Evolutionary conservation across 1,140 invertebrate species (phyloP).

Genomic region (Nomia melanderi): DNA sequence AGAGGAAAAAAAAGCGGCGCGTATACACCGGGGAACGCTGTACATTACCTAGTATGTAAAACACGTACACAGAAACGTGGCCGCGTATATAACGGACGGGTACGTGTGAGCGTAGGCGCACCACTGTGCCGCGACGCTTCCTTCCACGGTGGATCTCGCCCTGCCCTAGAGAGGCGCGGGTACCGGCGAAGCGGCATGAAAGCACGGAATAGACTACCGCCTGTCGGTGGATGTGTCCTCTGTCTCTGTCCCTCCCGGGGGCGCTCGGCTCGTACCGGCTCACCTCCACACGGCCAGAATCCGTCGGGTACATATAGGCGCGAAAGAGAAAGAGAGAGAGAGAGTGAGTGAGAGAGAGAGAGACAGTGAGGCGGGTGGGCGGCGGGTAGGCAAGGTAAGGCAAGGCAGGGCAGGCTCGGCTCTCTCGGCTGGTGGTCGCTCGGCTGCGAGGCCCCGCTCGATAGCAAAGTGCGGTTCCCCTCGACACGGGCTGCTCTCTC

Average conservation of each 20-base stretch:
- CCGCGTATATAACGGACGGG: neutral
- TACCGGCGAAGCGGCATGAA: slow-evolving; percentile 42
- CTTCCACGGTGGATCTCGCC: slow-evolving; percentile 48
- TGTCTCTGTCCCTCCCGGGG: neutral
- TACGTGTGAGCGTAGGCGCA: slow-evolving; percentile 27
- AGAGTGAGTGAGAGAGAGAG: too few species aligned
- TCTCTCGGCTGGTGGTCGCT: slow-evolving; percentile 70
- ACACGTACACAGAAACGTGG: neutral
- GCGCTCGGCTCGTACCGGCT: neutral
- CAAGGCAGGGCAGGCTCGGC: slow-evolving; percentile 61
- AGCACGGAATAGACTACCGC: slow-evolving; percentile 41
- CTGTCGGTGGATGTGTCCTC: neutral
- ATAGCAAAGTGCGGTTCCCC: slow-evolving; percentile 78
- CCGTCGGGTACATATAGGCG: too few species aligned
- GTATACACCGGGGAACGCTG: neutral
- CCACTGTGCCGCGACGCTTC: slow-evolving; percentile 42
- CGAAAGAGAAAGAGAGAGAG: too few species aligned
- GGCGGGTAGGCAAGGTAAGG: slow-evolving; percentile 48
- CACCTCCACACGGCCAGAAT: neutral
- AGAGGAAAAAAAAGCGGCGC: neutral
- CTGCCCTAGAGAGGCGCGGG: slow-evolving; percentile 29
- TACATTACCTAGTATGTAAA: neutral
- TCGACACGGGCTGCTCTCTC: slow-evolving; percentile 71
- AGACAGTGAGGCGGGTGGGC: slow-evolving; percentile 17
- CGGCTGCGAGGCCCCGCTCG: slow-evolving; percentile 73